Conservation (phyloP, 2,888 invertebrate genomes). For the Portevinia maculata region DNA sequence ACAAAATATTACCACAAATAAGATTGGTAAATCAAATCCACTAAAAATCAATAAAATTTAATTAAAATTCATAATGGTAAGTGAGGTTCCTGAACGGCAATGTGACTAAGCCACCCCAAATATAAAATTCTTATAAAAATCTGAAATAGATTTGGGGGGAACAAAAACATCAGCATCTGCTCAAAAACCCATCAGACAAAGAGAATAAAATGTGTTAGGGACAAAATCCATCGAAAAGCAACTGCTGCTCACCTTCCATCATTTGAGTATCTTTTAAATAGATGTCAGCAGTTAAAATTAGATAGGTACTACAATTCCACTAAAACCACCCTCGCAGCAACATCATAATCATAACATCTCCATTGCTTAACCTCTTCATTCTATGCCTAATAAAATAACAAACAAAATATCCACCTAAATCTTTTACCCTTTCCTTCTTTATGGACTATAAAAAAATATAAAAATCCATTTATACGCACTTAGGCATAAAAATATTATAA, state of each 20-base stretch:
- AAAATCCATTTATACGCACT: constrained; percentile 73
- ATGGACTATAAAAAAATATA: constrained; percentile 61
- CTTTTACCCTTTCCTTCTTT: constrained; percentile 53
- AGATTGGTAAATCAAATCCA: too few species aligned
- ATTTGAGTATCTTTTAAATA: background rate
- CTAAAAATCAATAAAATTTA: too few species aligned
- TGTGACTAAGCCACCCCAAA: too few species aligned
- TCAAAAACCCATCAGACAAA: too few species aligned
- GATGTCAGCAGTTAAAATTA: background rate
- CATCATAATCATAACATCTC: background rate
- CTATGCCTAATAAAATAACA: constrained; percentile 34
- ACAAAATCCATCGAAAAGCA: too few species aligned
- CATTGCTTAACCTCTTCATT: background rate
- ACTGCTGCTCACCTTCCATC: background rate
- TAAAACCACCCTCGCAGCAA: background rate
- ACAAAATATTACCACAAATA: too few species aligned
- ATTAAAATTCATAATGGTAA: too few species aligned
- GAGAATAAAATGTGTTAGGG: too few species aligned
- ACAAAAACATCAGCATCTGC: too few species aligned
- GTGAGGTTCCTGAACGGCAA: too few species aligned
- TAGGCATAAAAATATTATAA: constrained; percentile 61
- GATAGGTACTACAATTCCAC: background rate
- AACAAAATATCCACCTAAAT: constrained; percentile 51
- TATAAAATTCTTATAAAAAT: too few species aligned
- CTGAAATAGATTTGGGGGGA: too few species aligned